Evolutionary conservation across 1,140 invertebrate genomes (phyloP).

Genomic region (Scylla paramamosain): DNA sequence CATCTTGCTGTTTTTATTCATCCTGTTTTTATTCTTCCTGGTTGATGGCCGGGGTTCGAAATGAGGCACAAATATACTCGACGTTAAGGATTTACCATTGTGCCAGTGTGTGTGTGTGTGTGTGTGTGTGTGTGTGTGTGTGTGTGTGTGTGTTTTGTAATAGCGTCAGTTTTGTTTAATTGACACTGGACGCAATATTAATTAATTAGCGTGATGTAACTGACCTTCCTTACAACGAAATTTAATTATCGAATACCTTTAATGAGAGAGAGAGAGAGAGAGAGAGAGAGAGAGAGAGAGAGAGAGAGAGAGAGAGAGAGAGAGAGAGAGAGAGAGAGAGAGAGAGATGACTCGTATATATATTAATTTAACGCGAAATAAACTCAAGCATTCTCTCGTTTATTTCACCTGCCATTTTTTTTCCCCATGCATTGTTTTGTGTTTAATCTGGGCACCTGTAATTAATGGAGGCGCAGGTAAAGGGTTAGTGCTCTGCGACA

Average conservation of each 20-base stretch:
- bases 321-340: too few relatives aligned
- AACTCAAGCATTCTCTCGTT: too few relatives aligned
- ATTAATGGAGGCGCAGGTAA: too few relatives aligned
- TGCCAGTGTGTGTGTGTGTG: conserved; percentile 28
- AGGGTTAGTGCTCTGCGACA: too few relatives aligned
- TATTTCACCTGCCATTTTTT: too few relatives aligned
- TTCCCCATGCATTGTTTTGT: too few relatives aligned
- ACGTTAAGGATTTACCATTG: not conserved
- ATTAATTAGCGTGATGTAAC: not conserved
- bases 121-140: conserved; percentile 35
- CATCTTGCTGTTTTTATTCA: too few relatives aligned
- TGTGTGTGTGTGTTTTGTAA: not conserved
- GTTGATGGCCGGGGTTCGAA: not conserved
- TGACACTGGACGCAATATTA: not conserved
- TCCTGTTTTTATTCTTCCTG: not conserved
- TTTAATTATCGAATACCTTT: conserved; percentile 7
- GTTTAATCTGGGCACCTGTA: too few relatives aligned
- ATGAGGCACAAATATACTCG: not conserved
- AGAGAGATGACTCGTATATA: too few relatives aligned
- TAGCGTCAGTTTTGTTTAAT: not conserved
- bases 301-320: conserved; percentile 15
- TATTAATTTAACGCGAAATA: too few relatives aligned
- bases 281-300: conserved; percentile 20
- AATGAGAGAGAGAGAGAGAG: conserved; percentile 21
- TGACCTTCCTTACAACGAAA: conserved; percentile 22